A percentile compares a stretch with the other conserved stretches of the same genome.
Conservation (phyloP, 2,113 vertebrate genomes). For the Mugil cephalus region DNA sequence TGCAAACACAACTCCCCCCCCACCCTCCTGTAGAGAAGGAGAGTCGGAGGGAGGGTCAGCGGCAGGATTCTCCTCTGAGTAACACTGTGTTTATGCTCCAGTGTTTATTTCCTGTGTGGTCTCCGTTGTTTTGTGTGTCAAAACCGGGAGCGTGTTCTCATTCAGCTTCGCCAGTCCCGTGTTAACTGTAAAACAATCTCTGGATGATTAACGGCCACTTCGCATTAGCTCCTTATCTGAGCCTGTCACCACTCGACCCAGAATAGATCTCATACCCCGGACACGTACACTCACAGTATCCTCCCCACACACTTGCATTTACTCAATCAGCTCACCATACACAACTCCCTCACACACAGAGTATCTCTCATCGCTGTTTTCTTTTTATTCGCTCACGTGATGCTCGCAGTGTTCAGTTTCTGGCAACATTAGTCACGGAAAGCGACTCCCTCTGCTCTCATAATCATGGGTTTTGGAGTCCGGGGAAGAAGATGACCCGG, state of each 20-base stretch:
- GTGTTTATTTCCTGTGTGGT: conserved; percentile 73
- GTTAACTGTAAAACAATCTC: conserved; percentile 67
- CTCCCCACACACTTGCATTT: conserved; percentile 7
- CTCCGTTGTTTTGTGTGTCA: conserved; percentile 53
- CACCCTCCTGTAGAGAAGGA: conserved; percentile 32
- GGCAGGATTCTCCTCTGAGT: conserved; percentile 33
- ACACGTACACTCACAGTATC: conserved; percentile 14
- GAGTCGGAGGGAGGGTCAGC: conserved; percentile 26
- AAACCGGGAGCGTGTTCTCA: conserved; percentile 35
- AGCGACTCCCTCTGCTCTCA: conserved; percentile 5
- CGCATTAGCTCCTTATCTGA: conserved; percentile 62
- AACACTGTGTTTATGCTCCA: conserved; percentile 61
- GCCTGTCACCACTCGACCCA: conserved; percentile 15
- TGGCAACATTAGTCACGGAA: neutral
- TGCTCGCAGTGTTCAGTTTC: conserved; percentile 6
- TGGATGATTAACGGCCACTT: conserved; percentile 51
- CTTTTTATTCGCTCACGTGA: neutral
- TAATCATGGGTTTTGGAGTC: neutral
- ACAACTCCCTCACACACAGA: neutral
- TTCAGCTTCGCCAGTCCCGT: conserved; percentile 21
- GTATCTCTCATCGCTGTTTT: neutral
- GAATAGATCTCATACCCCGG: conserved; percentile 36
- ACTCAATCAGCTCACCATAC: conserved; percentile 21
- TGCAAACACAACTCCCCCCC: conserved; percentile 40
- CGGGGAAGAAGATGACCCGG: neutral